Evolutionary conservation across 2,888 invertebrate genomes (phyloP), one percentile per base, ranked within the genome.

Genomic region (Steinernema hermaphroditum): DNA sequence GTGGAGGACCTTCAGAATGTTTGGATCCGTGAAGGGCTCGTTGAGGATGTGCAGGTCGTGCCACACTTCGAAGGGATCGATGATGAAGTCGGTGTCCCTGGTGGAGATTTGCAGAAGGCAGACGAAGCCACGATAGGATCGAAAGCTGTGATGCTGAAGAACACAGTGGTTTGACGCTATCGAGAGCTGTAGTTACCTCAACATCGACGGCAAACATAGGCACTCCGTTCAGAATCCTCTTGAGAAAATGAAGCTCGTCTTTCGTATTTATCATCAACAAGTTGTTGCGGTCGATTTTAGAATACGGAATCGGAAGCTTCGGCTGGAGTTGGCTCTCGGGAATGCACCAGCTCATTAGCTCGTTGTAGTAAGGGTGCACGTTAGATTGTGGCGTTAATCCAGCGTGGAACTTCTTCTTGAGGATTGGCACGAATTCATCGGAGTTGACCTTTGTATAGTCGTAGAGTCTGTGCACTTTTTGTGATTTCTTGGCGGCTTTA

Each of bases 81-180:
- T 90, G 0, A 98, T 89, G 86, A 93, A 98, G 88, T 98, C 97
- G 1, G 89, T 89, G 19, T 90, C 89, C 69, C 90, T 87, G 0
- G 96, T 89, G 0, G 96, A 94, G 81, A 98, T 92, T 89, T 98
- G 97, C 88, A 98, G 91, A 1, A 98, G 89, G 87, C 97, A 98
- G 0, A 96, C 94, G 72, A 97, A 91, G 0, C 97, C 98, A 89
- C 93, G 92, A 87, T 93, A 98, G 0, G 92, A 92, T 8, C 96
- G 90, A 86, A 94, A 95, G 0, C 92, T 92, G 87, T 98, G 96
- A 88, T 96, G 94, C 89, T 91, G 87, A 32, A 29, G 19, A 16
- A 54, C 16, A 32, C 16, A 32, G 29, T 32, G 2, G 1, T 32
- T 12, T 32, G 4, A 54, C 22, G 34, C 16, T 16, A 1, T 16